Evolutionary conservation across 2,113 vertebrate genomes (phyloP).

Genomic region (Poicephalus gulielmi): DNA sequence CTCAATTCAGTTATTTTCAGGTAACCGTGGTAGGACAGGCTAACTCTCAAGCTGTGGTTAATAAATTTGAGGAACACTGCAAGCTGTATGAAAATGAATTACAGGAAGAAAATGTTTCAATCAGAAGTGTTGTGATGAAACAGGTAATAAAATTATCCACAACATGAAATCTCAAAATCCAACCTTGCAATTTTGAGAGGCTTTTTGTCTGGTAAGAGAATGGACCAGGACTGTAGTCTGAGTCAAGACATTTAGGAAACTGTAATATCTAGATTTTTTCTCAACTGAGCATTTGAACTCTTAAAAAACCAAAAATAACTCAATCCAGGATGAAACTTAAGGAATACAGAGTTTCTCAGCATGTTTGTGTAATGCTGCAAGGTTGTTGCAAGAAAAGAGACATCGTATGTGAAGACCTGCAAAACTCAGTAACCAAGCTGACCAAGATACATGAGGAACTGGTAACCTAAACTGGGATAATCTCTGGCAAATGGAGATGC

Average conservation of each 20-base stretch:
- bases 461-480: not conserved
- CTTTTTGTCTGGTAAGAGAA: not conserved
- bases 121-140: not conserved
- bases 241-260: not conserved
- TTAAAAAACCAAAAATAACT: not conserved
- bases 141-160: not conserved
- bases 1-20: not conserved
- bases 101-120: not conserved
- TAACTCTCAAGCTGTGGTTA: not conserved
- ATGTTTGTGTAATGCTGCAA: not conserved
- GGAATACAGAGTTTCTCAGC: not conserved
- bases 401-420: not conserved
- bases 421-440: not conserved
- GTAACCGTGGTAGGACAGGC: not conserved
- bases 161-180: not conserved
- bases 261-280: not conserved
- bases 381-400: not conserved
- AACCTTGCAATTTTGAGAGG: not conserved
- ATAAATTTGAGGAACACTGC: not conserved
- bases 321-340: not conserved
- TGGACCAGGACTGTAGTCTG: not conserved
- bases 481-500: not conserved
- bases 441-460: not conserved
- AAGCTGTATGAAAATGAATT: not conserved
- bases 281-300: not conserved